Base-by-base conservation (phyloP, 2,888 invertebrate species). In the Enoplolaimus lenunculus region DNA sequence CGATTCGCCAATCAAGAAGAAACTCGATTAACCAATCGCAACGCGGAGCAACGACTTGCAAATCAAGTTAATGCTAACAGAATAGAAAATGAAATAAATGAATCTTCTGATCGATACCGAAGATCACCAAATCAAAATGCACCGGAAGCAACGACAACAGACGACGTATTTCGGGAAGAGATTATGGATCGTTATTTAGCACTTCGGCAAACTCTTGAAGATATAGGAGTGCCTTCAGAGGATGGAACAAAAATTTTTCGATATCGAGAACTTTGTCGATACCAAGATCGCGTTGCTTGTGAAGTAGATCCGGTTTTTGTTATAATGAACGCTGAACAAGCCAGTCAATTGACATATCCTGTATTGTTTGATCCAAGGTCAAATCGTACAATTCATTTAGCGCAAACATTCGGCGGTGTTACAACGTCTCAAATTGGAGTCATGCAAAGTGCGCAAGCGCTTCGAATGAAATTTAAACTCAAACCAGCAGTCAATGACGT, bases 401-500 rank as follows among this genome's bases (percentile, higher is more conserved):
- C 28, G 33, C 35, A 65, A 26, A 67, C 34, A 7, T 68, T 70
- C 31, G 70, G 70, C 3, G 71, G 72, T 31, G 67, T 72, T 34
- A 64, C 68, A 34, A 3, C 34, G n/a, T 70, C 68, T 1, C 34
- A 62, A 34, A 34, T 62, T 29, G 70, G 70, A 21, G 34, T 35
- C 16, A 65, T 72, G 1, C 70, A 66, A 13, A 45, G 31, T 2
- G 70, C 70, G 3, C 28, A 67, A 57, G 30, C 70, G 3, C 60
- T 72, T 21, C 66, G 65, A 28, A 67, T 71, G 67, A 26, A 72
- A 31, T 71, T 68, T 60, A 35, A 60, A 68, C 30, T 60, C 68
- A 28, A 1, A 2, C n/a, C 45, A 45, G 21, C 7, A 21, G n/a
- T n/a, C n/a, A n/a, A n/a, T n/a, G n/a, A n/a, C n/a, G n/a, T n/a